phyloP scores from a whole-genome alignment of 2,888 invertebrate species.

The Ornithoptera alexandrae region DNA sequence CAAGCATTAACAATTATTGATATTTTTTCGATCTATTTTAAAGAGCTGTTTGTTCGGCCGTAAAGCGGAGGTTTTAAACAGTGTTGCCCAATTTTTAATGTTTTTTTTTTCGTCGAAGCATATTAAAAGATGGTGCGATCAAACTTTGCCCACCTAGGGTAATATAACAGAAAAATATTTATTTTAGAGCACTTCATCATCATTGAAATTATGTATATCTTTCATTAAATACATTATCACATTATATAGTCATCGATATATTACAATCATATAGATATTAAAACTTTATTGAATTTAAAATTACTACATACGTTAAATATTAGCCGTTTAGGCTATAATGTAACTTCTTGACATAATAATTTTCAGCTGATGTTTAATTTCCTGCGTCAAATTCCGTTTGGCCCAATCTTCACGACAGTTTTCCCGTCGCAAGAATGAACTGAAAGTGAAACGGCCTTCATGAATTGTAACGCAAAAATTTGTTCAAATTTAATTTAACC shows the following conservation, averaged over 20 bases:
- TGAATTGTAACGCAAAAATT: slow-evolving; percentile 67
- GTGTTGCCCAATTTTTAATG: too few species aligned
- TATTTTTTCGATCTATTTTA: too few species aligned
- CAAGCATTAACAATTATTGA: too few species aligned
- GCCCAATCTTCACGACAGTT: neutral
- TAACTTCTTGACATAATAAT: neutral
- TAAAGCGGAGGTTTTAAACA: too few species aligned
- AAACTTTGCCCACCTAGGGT: too few species aligned
- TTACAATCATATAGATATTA: neutral
- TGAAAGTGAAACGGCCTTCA: slow-evolving; percentile 55
- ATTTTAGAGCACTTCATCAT: too few species aligned
- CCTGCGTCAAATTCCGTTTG: neutral
- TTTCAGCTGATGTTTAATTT: slow-evolving; percentile 1
- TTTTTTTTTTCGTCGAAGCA: too few species aligned
- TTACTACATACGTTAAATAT: neutral
- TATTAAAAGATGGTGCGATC: too few species aligned
- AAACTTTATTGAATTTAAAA: neutral
- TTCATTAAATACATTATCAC: too few species aligned
- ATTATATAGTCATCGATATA: neutral
- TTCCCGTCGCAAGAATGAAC: neutral
- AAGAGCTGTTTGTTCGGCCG: too few species aligned
- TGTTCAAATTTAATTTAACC: slow-evolving; percentile 65
- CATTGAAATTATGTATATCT: too few species aligned
- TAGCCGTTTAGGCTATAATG: neutral
- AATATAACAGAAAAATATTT: too few species aligned